phyloP scores from a whole-genome alignment of 2,797 vertebrate genomes.

The Alfaro cultratus region DNA sequence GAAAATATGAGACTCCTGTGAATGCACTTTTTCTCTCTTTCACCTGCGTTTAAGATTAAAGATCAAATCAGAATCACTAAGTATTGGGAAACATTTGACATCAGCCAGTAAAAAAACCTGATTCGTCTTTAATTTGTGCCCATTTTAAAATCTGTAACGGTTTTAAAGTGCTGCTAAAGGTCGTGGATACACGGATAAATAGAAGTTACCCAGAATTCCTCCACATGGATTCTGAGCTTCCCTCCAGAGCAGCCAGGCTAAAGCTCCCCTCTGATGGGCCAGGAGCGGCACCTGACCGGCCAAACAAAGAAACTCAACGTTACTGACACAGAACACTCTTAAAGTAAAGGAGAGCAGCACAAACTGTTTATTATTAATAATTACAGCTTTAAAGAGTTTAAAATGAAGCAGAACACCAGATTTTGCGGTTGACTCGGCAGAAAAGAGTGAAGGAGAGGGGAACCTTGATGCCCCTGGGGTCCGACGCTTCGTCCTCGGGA shows the following conservation, averaged over 20 bases:
- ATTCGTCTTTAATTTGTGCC: not conserved
- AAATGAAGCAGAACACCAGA: not conserved
- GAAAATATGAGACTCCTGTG: not conserved
- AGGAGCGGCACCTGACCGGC: constrained; percentile 80
- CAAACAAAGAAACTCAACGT: constrained; percentile 23
- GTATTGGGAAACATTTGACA: not conserved
- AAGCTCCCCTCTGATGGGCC: constrained; percentile 89
- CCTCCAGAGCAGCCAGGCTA: constrained; percentile 94
- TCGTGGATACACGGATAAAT: not conserved
- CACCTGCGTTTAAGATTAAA: not conserved
- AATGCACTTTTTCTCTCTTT: not conserved
- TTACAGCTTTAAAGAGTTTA: not conserved
- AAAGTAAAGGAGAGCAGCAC: not conserved
- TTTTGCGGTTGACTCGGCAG: not conserved
- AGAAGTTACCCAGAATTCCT: constrained; percentile 89
- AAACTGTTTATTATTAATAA: not conserved
- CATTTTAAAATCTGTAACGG: not conserved
- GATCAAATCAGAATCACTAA: not conserved
- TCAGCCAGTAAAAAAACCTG: not conserved
- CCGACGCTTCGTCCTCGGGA: constrained; percentile 75
- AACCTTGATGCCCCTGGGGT: constrained; percentile 90
- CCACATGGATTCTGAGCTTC: constrained; percentile 91
- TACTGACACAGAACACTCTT: not conserved
- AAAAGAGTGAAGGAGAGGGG: not conserved
- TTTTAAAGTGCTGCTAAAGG: not conserved